These are phyloP conservation scores for Lemur catta DNA, from an alignment of 2,797 vertebrate genomes.

Conservation along the genomic window DNA sequence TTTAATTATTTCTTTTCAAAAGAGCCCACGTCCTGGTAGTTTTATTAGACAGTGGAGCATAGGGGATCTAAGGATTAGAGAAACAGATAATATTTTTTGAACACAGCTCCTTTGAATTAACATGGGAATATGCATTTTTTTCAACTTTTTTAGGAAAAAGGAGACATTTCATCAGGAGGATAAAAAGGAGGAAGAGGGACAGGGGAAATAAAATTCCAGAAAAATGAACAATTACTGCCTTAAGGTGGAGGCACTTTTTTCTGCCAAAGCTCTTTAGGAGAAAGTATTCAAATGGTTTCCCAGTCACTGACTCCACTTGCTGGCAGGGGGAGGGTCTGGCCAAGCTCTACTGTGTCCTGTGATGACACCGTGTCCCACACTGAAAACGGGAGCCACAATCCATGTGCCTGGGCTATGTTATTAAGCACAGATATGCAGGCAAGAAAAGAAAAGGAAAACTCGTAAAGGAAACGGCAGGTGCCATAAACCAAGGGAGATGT, in stretches of 20 bases:
- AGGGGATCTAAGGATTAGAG: neutral
- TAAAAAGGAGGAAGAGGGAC: neutral
- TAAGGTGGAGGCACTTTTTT: neutral
- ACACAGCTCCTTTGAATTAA: neutral
- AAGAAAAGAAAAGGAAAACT: neutral
- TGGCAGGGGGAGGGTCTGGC: neutral
- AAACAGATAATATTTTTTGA: neutral
- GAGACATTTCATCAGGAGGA: neutral
- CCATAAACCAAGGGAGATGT: rapidly evolving
- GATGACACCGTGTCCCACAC: neutral
- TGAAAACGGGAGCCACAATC: neutral
- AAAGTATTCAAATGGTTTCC: constrained; percentile 44
- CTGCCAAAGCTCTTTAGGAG: constrained; percentile 47
- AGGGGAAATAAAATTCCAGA: neutral
- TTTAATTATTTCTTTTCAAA: neutral
- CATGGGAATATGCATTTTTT: neutral
- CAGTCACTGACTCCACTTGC: neutral
- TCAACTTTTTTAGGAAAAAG: neutral
- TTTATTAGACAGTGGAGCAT: neutral
- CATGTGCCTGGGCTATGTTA: neutral
- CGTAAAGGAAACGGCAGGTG: neutral
- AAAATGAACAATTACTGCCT: neutral
- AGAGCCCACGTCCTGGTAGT: neutral
- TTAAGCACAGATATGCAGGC: neutral
- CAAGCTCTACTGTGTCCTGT: neutral